phyloP scores from a whole-genome alignment of 2,113 vertebrate genomes.

The Merops nubicus region DNA sequence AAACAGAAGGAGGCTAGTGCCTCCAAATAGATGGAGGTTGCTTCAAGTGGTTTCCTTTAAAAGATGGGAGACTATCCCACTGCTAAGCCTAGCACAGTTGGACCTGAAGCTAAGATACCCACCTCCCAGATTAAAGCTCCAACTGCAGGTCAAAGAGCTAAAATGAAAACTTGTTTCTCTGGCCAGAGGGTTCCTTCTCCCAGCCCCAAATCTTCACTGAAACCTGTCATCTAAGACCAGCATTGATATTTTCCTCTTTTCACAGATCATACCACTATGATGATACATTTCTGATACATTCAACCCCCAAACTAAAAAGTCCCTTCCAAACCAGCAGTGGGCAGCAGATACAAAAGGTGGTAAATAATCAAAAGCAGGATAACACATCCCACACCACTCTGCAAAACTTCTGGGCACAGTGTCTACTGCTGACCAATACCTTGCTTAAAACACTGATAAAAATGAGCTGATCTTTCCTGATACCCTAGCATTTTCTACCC shows the following conservation, averaged over 20 bases:
- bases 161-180: not conserved
- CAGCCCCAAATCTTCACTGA: not conserved
- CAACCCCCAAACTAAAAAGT: not conserved
- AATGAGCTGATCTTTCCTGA: not conserved
- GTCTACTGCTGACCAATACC: not conserved
- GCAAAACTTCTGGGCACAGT: not conserved
- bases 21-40: not conserved
- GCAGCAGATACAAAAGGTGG: not conserved
- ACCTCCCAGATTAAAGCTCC: not conserved
- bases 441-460: not conserved
- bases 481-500: not conserved
- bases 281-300: not conserved
- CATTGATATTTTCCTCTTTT: not conserved
- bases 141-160: not conserved
- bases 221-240: not conserved
- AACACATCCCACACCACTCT: not conserved
- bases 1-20: not conserved
- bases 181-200: not conserved
- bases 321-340: not conserved
- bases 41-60: not conserved
- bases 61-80: not conserved
- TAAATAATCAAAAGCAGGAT: not conserved
- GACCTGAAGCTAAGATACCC: not conserved
- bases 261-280: not conserved
- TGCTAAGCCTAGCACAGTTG: not conserved